Evolutionary conservation across 2,797 vertebrate genomes (phyloP), one percentile per base, ranked within the genome.

Genomic region (Notolepis coatsorum): DNA sequence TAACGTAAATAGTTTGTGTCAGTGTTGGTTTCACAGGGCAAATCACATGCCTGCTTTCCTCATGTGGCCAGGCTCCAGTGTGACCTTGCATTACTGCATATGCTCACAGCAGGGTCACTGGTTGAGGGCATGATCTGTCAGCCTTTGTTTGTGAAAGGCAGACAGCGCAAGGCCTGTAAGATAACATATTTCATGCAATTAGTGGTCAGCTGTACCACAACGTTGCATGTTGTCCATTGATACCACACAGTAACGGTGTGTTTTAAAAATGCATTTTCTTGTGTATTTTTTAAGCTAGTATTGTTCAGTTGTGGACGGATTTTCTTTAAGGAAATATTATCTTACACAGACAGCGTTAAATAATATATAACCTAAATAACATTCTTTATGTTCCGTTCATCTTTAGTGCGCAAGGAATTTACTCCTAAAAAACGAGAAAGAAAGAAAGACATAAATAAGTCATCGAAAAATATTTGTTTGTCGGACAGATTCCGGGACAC

Each of bases 81-180:
- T 91, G 90, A 91, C 90, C 90, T 91, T 91, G 90, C 84, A 85
- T 91, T 88, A 86, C 88, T 90, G 87, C 90, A 91, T 89, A 91
- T 91, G 90, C 89, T 91, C 90, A 89, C 90, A 91, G 89, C 90
- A 85, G 88, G 90, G 90, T 91, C 89, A 87, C 88, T 79, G 78
- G 89, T 85, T 84, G 68, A 86, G 89, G 89, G 89, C 89, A 88
- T 84, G 88, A 90, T 91, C 88, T 91, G 90, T 90, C 90, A 91
- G 88, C 84, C 82, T 91, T 89, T 90, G 90, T 91, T 91, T 91
- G 85, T 86, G 73, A 89, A 84, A 87, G 55, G 73, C 83, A 80
- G 84, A 86, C 88, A 89, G 86, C 86, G 78, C 83, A 85, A n/a
- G 69, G 88, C 87, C 89, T 91, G 89, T 89, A 88, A 90, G 86